Base-by-base conservation (phyloP, 2,113 vertebrate genomes). In the Phasianus colchicus region DNA sequence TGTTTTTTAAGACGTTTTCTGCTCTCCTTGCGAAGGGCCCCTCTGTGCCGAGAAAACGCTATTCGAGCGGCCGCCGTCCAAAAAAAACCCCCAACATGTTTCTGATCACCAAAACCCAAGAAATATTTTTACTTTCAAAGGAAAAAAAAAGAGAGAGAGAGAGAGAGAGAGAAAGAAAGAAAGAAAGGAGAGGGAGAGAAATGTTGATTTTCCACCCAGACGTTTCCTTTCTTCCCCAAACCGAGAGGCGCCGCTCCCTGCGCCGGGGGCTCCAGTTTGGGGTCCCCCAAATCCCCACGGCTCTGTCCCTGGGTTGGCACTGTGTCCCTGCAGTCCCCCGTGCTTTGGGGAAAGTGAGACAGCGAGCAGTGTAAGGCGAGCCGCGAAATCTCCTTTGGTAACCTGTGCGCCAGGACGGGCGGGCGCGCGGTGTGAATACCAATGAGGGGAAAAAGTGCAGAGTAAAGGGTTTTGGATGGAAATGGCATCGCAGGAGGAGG, bases 91-190 rank as follows among this genome's bases (percentile, higher is more conserved):
- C 93, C 78, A 94, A 95, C 90, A 36, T 96, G 95, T 96, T 96
- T 96, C 96, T 96, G 96, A 96, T 95, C 95, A 94, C 3, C 10
- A 96, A 96, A 92, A 96, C 90, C 77, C 89, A 93, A 96, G 95
- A 95, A 95, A 96, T 91, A 89, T 87, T 96, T 96, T 89, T 89
- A 75, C 93, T 95, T 93, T 89, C 84, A 93, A 90, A 93, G 57
- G 61, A 57, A 71, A 72, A 58, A 57, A 83, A 92, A 67, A 55
- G 72, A 85, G 42, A 36, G 9, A 9, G 12, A 57, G 57, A 47
- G 48, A 25, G 48, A 22, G 29, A 17, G 9, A 55, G 10, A 55
- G 66, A 71, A 54, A 57, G 75, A 92, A 58, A 55, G 22, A 25
- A 24, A 63, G 60, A 63, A 34, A 61, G 22, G 58, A 16, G n/a